Percentiles rank a stretch among this genome's conserved stretches.
phyloP scores from a whole-genome alignment of 2,888 invertebrate genomes.

The Notodromas monacha region DNA sequence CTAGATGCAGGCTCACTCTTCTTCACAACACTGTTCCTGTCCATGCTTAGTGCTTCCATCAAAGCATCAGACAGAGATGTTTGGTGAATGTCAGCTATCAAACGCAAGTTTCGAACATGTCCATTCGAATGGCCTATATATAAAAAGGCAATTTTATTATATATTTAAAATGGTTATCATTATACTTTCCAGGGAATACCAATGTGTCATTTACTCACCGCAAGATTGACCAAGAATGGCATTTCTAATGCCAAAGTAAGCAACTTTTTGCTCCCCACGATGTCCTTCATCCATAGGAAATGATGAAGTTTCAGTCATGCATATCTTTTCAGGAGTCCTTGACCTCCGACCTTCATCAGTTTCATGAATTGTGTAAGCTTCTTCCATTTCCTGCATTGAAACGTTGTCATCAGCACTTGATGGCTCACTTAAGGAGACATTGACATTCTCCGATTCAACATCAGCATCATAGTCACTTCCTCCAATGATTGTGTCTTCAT shows the following conservation, averaged over 20 bases:
- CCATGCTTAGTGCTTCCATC: not conserved
- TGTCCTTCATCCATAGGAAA: not conserved
- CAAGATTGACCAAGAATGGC: conserved; percentile 2
- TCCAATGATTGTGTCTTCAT: not conserved
- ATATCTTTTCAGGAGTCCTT: not conserved
- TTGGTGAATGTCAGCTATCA: not conserved
- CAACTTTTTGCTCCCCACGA: not conserved
- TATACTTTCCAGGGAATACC: not conserved
- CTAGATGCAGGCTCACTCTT: not conserved
- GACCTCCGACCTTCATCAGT: not conserved
- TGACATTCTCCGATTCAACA: conserved; percentile 2
- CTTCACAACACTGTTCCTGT: conserved; percentile 1
- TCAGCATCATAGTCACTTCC: conserved; percentile 1
- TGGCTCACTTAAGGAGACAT: conserved; percentile 2
- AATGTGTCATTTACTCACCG: conserved; percentile 1
- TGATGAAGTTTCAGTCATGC: conserved; percentile 1
- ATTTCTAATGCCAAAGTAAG: not conserved
- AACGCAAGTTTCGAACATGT: conserved; percentile 1
- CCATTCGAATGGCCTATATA: not conserved
- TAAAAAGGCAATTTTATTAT: not conserved
- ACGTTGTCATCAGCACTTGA: conserved; percentile 1
- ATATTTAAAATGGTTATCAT: not conserved
- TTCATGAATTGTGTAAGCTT: too few species aligned
- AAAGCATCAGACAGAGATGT: conserved; percentile 1
- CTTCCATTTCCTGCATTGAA: not conserved